Evolutionary conservation across 2,797 vertebrate genomes (phyloP).

Genomic region (Malacoraja senta): DNA sequence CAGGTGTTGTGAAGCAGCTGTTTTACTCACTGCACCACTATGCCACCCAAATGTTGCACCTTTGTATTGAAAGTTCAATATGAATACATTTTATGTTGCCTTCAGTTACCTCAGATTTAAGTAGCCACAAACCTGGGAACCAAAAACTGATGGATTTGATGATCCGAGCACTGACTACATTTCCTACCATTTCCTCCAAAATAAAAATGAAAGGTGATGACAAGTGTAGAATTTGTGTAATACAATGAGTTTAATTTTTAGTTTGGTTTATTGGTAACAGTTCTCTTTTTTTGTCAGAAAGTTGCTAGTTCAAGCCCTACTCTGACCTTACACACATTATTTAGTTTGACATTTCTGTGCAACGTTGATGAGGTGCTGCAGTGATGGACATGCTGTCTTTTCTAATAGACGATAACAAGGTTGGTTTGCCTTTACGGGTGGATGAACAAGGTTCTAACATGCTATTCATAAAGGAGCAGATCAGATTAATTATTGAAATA

Average conservation of each 20-base stretch:
- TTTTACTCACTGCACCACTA: no score
- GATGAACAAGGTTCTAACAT: neutral
- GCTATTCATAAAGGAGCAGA: neutral
- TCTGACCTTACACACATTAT: neutral
- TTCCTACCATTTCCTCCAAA: neutral
- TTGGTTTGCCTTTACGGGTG: neutral
- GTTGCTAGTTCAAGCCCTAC: neutral
- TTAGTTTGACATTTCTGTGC: neutral
- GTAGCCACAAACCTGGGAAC: neutral
- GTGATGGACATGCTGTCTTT: neutral
- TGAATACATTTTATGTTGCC: neutral
- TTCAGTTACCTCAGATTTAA: neutral
- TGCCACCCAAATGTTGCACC: no score
- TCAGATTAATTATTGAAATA: no score
- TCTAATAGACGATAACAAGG: neutral
- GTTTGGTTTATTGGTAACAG: neutral
- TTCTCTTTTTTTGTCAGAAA: neutral
- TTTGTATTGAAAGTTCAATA: neutral
- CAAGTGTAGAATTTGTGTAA: neutral
- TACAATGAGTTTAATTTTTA: neutral
- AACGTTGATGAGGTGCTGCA: neutral
- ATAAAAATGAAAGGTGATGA: neutral
- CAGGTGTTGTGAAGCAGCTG: no score
- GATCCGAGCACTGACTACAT: neutral
- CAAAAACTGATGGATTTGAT: neutral